Conservation (phyloP, 1,140 invertebrate genomes). For the Latrodectus geometricus region DNA sequence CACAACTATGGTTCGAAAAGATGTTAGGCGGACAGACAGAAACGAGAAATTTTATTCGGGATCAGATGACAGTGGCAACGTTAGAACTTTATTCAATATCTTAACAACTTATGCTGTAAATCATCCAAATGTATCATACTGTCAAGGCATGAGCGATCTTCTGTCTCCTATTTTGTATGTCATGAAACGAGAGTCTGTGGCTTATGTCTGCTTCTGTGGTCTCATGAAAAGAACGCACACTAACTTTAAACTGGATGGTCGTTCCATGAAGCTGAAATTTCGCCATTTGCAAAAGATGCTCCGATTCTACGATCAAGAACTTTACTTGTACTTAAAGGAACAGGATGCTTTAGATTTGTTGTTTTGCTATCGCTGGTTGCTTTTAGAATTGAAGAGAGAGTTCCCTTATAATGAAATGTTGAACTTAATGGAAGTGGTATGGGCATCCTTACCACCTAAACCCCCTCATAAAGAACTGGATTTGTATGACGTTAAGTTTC, state of each 20-base stretch:
- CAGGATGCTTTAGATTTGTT: conserved; percentile 87
- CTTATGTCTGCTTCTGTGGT: conserved; percentile 96
- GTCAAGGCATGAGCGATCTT: conserved; percentile 98
- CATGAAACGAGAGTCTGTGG: conserved; percentile 95
- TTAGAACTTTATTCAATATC: conserved; percentile 93
- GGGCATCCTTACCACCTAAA: conserved; percentile 88
- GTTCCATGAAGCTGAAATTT: conserved; percentile 94
- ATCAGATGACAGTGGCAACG: conserved; percentile 95
- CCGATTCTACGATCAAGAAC: conserved; percentile 86
- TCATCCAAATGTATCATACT: conserved; percentile 90
- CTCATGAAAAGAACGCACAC: conserved; percentile 88
- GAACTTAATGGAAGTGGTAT: conserved; percentile 94
- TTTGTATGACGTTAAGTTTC: conserved; percentile 49
- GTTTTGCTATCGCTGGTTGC: conserved; percentile 96
- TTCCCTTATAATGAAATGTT: conserved; percentile 96
- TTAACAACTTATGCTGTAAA: conserved; percentile 97
- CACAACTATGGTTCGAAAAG: conserved; percentile 74
- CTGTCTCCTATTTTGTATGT: conserved; percentile 93
- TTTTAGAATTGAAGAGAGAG: conserved; percentile 96
- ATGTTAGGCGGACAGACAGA: conserved; percentile 92
- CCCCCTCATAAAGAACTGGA: conserved; percentile 62
- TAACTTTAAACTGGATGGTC: conserved; percentile 92
- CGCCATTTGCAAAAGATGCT: conserved; percentile 89
- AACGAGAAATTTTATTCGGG: conserved; percentile 94
- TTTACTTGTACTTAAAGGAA: conserved; percentile 87